Conservation (phyloP, 2,113 vertebrate genomes). For the Varanus komodoensis region DNA sequence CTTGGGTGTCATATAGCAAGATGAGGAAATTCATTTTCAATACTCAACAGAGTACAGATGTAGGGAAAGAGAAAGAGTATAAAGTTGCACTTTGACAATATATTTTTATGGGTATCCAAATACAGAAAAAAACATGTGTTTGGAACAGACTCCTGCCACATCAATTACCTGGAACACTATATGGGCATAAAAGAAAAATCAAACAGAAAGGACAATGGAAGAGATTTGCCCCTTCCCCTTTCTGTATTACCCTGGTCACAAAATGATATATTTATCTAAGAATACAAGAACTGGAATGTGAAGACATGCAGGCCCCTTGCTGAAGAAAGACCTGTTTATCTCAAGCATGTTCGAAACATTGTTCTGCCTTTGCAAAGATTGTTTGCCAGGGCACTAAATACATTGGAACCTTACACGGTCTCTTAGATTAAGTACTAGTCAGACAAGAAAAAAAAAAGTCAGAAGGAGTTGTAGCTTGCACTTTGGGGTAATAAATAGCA, state of each 20-base stretch:
- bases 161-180: conserved; percentile 31
- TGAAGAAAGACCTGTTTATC: not conserved
- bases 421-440: not conserved
- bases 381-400: not conserved
- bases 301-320: not conserved
- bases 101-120: conserved; percentile 28
- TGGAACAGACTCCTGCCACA: conserved; percentile 19
- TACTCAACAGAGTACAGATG: conserved; percentile 30
- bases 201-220: conserved; percentile 20
- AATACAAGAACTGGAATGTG: not conserved
- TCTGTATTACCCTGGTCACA: conserved; percentile 13
- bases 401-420: not conserved
- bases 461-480: not conserved
- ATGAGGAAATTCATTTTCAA: conserved; percentile 44
- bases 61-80: conserved; percentile 21
- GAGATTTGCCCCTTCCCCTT: not conserved
- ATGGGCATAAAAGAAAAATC: conserved; percentile 27
- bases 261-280: conserved; percentile 13
- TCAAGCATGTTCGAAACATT: not conserved
- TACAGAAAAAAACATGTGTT: conserved; percentile 29
- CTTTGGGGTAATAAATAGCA: not conserved
- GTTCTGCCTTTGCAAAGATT: not conserved
- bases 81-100: conserved; percentile 22
- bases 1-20: conserved; percentile 17
- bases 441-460: not conserved